phyloP scores from a whole-genome alignment of 2,113 vertebrate species.

The Ascaphus truei region DNA sequence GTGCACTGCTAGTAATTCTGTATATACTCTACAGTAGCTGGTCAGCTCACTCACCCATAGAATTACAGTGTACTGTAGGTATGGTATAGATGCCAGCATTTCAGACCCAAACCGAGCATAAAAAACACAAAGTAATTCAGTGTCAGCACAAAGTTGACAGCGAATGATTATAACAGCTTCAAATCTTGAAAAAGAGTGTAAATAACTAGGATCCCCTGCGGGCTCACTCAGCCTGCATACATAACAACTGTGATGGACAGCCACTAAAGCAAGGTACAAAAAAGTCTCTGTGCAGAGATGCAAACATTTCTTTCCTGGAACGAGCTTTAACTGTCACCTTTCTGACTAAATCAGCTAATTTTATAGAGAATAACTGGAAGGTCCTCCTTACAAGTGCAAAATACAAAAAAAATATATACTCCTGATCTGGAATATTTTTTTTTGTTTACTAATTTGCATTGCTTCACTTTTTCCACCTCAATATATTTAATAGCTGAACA shows the following conservation, averaged over 20 bases:
- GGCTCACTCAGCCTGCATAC: slow-evolving; percentile 76
- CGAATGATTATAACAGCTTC: slow-evolving; percentile 84
- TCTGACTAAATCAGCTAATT: slow-evolving; percentile 71
- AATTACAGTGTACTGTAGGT: slow-evolving; percentile 65
- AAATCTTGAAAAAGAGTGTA: slow-evolving; percentile 82
- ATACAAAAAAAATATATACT: not conserved
- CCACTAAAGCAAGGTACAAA: slow-evolving; percentile 57
- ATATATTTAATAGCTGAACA: too few species aligned
- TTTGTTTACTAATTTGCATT: not conserved
- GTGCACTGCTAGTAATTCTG: slow-evolving; percentile 55
- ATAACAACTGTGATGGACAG: slow-evolving; percentile 80
- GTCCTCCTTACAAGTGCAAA: slow-evolving; percentile 40
- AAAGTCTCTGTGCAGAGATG: slow-evolving; percentile 63
- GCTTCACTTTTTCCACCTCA: too few species aligned
- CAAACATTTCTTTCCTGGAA: slow-evolving; percentile 62
- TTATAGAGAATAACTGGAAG: slow-evolving; percentile 41
- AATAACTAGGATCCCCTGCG: slow-evolving; percentile 79
- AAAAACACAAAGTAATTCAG: slow-evolving; percentile 75
- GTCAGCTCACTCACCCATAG: slow-evolving; percentile 67
- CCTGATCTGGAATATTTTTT: not conserved
- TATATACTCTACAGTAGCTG: slow-evolving; percentile 52
- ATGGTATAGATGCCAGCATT: slow-evolving; percentile 66
- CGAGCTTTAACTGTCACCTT: slow-evolving; percentile 72
- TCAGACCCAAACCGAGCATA: slow-evolving; percentile 72
- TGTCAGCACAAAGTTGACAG: slow-evolving; percentile 87